Conservation (phyloP, 2,113 vertebrate genomes). For the Hippocampus zosterae region DNA sequence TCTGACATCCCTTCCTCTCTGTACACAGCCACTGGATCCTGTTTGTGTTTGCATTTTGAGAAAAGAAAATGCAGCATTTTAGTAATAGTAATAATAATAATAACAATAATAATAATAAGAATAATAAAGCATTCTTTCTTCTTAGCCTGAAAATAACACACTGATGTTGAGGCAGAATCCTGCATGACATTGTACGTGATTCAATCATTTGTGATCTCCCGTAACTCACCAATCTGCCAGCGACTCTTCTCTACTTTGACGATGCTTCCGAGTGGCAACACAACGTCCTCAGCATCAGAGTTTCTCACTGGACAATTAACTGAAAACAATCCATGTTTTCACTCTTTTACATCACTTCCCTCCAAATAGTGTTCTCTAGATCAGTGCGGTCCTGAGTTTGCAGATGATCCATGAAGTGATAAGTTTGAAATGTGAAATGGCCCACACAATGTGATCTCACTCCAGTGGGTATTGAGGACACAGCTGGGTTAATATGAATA, state of each 20-base stretch:
- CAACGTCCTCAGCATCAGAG: neutral
- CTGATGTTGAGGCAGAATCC: neutral
- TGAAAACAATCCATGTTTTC: conserved; percentile 49
- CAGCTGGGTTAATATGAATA: conserved; percentile 48
- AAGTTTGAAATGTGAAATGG: conserved; percentile 34
- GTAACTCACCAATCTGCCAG: neutral
- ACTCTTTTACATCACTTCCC: conserved; percentile 35
- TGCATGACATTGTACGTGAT: neutral
- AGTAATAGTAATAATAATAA: neutral
- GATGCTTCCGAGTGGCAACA: neutral
- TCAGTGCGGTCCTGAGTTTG: neutral
- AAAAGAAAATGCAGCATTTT: neutral
- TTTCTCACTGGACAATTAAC: conserved; percentile 48
- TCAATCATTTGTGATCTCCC: neutral
- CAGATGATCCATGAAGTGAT: conserved; percentile 54
- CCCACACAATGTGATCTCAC: conserved; percentile 41
- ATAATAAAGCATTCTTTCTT: neutral
- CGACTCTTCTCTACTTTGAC: neutral
- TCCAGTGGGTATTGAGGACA: conserved; percentile 45
- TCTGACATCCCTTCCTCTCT: neutral
- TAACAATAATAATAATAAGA: neutral
- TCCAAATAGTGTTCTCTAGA: conserved; percentile 44
- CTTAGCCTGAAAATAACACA: neutral
- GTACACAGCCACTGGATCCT: neutral
- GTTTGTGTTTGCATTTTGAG: neutral